Percentiles rank a stretch among this genome's conserved stretches.
Conservation (phyloP, 2,113 vertebrate species). For the Canis aureus region DNA sequence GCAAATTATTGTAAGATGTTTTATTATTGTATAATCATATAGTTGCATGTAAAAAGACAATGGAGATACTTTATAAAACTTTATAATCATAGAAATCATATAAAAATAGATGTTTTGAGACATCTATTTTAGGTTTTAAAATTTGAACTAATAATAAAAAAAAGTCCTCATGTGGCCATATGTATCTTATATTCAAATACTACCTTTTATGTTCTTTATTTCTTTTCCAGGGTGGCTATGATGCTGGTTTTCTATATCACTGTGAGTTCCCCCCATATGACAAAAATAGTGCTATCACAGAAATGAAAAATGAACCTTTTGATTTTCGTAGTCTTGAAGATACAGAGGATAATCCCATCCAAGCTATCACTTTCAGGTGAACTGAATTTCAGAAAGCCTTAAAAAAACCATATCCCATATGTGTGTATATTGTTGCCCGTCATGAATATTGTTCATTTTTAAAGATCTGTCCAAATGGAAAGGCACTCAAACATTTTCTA, state of each 20-base stretch:
- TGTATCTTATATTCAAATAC: not conserved
- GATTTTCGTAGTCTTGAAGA: slow-evolving; percentile 87
- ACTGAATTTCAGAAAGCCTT: slow-evolving; percentile 46
- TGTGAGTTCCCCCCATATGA: slow-evolving; percentile 91
- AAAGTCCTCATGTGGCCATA: not conserved
- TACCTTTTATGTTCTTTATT: not conserved
- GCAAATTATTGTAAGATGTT: not conserved
- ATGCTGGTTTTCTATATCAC: slow-evolving; percentile 95
- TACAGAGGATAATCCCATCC: slow-evolving; percentile 90
- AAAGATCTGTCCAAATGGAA: not conserved
- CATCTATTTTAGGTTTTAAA: slow-evolving; percentile 41
- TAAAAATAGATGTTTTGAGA: slow-evolving; percentile 12
- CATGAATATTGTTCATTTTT: slow-evolving; percentile 1
- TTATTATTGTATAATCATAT: slow-evolving; percentile 39
- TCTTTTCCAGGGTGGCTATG: slow-evolving; percentile 91
- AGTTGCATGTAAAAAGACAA: slow-evolving; percentile 23
- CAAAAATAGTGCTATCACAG: slow-evolving; percentile 76
- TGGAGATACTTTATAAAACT: not conserved
- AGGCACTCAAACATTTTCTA: not conserved
- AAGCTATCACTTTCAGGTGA: slow-evolving; percentile 93
- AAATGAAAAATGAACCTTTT: slow-evolving; percentile 91
- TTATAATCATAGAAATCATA: not conserved
- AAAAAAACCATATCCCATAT: not conserved
- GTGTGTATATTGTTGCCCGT: not conserved
- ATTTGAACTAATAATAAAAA: not conserved